Conservation (phyloP, 2,797 vertebrate genomes). For the Scarus forsteni region DNA sequence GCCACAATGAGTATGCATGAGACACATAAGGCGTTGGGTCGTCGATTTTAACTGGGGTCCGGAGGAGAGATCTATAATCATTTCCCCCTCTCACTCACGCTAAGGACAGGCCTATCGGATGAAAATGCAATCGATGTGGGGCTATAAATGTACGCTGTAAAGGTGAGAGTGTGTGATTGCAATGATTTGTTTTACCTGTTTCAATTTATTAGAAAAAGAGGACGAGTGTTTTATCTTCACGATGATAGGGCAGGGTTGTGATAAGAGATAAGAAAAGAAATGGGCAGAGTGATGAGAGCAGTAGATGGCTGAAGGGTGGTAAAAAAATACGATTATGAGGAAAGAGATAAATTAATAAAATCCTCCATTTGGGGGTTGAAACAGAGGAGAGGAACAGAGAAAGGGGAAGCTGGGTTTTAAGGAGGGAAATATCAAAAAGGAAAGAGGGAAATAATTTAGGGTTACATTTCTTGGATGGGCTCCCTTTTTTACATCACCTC, state of each 20-base stretch:
- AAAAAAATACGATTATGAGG: conserved; percentile 25
- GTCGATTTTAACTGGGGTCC: conserved; percentile 65
- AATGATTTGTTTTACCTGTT: conserved; percentile 68
- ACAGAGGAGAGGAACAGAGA: background rate
- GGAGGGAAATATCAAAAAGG: background rate
- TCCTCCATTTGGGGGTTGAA: background rate
- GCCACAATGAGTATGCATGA: conserved; percentile 57
- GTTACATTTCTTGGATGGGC: conserved; percentile 19
- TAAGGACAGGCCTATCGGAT: conserved; percentile 53
- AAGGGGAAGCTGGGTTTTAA: conserved; percentile 3
- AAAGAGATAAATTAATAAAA: conserved; percentile 19
- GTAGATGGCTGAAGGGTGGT: conserved; percentile 14
- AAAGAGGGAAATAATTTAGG: background rate
- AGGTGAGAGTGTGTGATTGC: conserved; percentile 63
- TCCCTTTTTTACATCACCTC: conserved; percentile 15
- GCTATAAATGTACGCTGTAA: conserved; percentile 67
- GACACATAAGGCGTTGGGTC: conserved; percentile 43
- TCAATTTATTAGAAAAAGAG: conserved; percentile 60
- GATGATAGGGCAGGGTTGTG: conserved; percentile 43
- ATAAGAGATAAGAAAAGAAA: conserved; percentile 50
- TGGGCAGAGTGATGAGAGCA: conserved; percentile 24
- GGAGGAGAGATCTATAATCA: conserved; percentile 69
- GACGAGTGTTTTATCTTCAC: conserved; percentile 57
- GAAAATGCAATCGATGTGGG: conserved; percentile 58
- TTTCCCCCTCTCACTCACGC: conserved; percentile 59